Evolutionary conservation across 2,797 vertebrate genomes (phyloP).

Genomic region (Neoniphon sammara): DNA sequence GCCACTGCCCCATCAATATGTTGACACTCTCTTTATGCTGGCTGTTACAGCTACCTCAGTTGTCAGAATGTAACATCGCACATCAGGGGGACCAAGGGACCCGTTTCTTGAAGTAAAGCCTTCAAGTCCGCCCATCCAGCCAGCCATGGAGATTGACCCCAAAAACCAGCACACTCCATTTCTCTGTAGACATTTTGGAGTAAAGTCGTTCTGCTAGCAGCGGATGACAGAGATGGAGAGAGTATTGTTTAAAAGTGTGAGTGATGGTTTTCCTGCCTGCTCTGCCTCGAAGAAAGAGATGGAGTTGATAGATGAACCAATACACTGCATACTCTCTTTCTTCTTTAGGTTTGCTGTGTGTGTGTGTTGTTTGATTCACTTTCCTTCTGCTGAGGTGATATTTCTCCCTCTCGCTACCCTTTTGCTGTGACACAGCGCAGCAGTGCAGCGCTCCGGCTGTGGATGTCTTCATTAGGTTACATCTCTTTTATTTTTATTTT

Average conservation of each 20-base stretch:
- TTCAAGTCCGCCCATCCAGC: conserved; percentile 52
- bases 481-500: conserved; percentile 34
- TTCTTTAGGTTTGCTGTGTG: conserved; percentile 72
- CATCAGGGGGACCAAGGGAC: conserved; percentile 48
- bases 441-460: conserved; percentile 47
- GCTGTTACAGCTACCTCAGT: conserved; percentile 56
- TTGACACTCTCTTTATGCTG: conserved; percentile 55
- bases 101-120: conserved; percentile 51
- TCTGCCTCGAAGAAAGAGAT: conserved; percentile 75
- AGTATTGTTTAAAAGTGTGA: conserved; percentile 81
- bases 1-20: conserved; percentile 59
- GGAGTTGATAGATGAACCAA: conserved; percentile 82
- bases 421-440: conserved; percentile 56
- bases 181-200: conserved; percentile 79
- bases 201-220: conserved; percentile 74
- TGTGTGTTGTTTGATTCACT: conserved; percentile 78
- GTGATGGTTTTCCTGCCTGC: conserved; percentile 82
- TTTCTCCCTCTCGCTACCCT: conserved; percentile 60
- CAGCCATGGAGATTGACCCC: conserved; percentile 62
- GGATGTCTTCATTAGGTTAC: conserved; percentile 71
- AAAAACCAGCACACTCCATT: conserved; percentile 71
- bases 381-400: conserved; percentile 73
- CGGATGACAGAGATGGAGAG: conserved; percentile 80
- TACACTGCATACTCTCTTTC: conserved; percentile 71
- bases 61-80: conserved; percentile 62